These are phyloP conservation scores for Acrocephalus scirpaceus DNA, from an alignment of 2,797 vertebrate species.

Conservation along the genomic window DNA sequence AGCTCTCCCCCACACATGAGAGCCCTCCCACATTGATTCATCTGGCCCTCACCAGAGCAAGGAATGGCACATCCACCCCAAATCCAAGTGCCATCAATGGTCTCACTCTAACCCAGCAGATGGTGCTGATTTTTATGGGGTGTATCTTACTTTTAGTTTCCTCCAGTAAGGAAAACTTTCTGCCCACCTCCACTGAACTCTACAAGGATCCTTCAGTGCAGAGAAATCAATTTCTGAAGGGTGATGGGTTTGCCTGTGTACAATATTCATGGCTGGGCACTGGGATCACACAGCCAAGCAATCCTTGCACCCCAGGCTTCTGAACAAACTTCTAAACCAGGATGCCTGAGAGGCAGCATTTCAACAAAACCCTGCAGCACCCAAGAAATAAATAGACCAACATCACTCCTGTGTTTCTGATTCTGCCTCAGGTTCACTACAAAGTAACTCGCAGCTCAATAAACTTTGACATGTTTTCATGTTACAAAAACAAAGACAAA, in stretches of 20 bases:
- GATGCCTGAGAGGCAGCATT: background rate
- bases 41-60: background rate
- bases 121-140: accelerated
- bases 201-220: background rate
- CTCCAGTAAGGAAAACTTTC: background rate
- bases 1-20: background rate
- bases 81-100: background rate
- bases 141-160: background rate
- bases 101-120: background rate
- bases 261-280: background rate
- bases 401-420: background rate
- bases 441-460: slow-evolving; percentile 14
- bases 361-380: background rate
- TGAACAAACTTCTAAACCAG: background rate
- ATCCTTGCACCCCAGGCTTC: background rate
- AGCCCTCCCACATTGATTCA: accelerated
- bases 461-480: slow-evolving; percentile 40
- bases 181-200: background rate
- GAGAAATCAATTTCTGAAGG: background rate
- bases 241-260: background rate
- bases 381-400: background rate
- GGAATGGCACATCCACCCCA: background rate
- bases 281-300: background rate
- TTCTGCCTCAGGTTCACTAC: background rate
- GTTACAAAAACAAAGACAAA: slow-evolving; percentile 57